A percentile compares a stretch with the other conserved stretches of the same genome.
phyloP scores from a whole-genome alignment of 2,888 invertebrate species.

The Erynnis tages region DNA sequence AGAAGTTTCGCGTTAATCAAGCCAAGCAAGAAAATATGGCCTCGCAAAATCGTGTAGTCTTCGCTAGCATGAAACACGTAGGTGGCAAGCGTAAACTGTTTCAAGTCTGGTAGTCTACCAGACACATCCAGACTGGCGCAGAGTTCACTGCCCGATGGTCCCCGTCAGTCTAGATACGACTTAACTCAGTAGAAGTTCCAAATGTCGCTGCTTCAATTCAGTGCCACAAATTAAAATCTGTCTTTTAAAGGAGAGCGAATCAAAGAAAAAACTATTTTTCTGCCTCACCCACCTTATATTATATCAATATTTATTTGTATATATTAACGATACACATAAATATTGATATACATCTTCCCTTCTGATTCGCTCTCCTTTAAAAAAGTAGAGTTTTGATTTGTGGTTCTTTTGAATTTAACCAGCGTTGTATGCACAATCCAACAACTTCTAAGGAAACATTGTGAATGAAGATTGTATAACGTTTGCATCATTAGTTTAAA shows the following conservation, averaged over 20 bases:
- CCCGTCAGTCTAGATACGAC: slow-evolving; percentile 23
- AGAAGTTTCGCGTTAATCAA: neutral
- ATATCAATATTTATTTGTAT: no score
- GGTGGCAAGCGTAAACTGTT: slow-evolving; percentile 20
- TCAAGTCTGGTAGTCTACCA: slow-evolving; percentile 35
- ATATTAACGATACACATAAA: no score
- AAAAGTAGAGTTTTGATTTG: no score
- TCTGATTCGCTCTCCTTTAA: no score
- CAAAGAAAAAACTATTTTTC: no score
- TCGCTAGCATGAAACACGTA: neutral
- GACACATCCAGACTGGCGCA: slow-evolving; percentile 33
- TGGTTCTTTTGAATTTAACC: no score
- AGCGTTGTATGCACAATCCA: neutral
- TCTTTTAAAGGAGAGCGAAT: no score
- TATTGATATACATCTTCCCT: no score
- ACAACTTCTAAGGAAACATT: neutral
- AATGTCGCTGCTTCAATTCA: no score
- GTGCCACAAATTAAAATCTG: no score
- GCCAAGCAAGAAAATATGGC: neutral
- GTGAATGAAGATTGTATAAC: slow-evolving; percentile 12
- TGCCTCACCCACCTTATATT: no score
- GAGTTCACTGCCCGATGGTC: slow-evolving; percentile 35
- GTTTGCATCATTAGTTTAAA: slow-evolving; percentile 18
- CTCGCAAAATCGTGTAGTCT: neutral
- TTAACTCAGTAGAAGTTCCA: slow-evolving; percentile 13